phyloP scores from a whole-genome alignment of 2,888 invertebrate species.

The Boloria selene region DNA sequence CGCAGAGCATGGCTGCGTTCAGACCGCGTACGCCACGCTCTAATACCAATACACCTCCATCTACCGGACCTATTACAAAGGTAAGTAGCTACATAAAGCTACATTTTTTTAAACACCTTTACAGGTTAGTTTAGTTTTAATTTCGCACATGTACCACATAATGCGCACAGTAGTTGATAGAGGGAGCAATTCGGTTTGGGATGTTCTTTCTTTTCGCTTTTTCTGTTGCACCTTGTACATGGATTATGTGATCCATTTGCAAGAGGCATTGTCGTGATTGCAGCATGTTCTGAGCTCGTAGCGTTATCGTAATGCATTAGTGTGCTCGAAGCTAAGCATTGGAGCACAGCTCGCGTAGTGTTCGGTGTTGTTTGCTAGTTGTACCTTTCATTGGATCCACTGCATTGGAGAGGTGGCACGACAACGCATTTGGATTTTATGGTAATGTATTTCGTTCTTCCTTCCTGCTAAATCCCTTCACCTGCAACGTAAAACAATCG shows the following conservation, averaged over 20 bases:
- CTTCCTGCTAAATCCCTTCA: constrained; percentile 71
- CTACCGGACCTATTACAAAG: constrained; percentile 97
- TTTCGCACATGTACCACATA: constrained; percentile 73
- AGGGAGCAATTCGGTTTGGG: constrained; percentile 79
- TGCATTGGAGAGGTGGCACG: constrained; percentile 82
- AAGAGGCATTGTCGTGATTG: constrained; percentile 73
- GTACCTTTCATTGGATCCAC: constrained; percentile 73
- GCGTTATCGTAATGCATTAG: constrained; percentile 79
- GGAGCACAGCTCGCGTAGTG: constrained; percentile 78
- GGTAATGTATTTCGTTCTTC: constrained; percentile 78
- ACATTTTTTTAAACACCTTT: constrained; percentile 54
- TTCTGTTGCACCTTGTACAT: constrained; percentile 73
- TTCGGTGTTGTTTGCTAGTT: constrained; percentile 78
- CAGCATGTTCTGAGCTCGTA: constrained; percentile 81
- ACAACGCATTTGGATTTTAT: constrained; percentile 73
- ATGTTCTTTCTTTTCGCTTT: constrained; percentile 64
- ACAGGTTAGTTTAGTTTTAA: constrained; percentile 69
- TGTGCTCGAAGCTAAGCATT: constrained; percentile 78
- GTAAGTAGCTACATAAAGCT: constrained; percentile 81
- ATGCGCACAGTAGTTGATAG: constrained; percentile 79
- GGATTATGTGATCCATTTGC: constrained; percentile 73
- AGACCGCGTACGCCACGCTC: constrained; percentile 95
- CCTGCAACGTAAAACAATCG: constrained; percentile 54
- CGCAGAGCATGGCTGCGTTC: constrained; percentile 99
- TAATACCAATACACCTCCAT: constrained; percentile 86